Conservation (phyloP, 2,113 vertebrate species). For the Periophthalmodon schlosseri region DNA sequence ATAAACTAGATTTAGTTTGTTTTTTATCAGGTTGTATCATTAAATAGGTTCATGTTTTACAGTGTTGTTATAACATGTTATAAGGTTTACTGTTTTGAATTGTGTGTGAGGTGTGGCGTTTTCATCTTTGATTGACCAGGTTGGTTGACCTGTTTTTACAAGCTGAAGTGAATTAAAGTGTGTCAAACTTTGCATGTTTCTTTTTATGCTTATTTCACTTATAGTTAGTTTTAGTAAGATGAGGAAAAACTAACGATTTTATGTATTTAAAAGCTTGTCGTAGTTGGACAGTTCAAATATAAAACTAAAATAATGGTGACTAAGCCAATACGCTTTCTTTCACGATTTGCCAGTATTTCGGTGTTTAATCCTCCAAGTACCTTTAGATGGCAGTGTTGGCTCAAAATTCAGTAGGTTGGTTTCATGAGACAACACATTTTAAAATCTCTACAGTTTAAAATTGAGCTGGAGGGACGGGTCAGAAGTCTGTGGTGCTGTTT, state of each 20-base stretch:
- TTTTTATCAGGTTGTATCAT: not conserved
- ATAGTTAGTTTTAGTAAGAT: too few species aligned
- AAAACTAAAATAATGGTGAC: not conserved
- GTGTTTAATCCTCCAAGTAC: not conserved
- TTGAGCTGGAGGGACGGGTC: too few species aligned
- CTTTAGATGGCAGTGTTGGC: not conserved
- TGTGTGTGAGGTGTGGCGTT: not conserved
- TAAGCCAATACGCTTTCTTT: too few species aligned
- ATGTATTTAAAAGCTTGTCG: not conserved
- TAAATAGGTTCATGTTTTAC: not conserved
- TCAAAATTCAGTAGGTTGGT: not conserved
- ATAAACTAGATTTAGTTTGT: not conserved
- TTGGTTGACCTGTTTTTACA: not conserved
- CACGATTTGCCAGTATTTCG: not conserved
- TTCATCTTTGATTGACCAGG: not conserved
- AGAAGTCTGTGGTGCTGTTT: too few species aligned
- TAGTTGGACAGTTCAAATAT: not conserved
- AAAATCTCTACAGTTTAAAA: too few species aligned
- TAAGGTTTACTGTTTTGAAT: not conserved
- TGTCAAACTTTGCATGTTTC: not conserved
- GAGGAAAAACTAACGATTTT: not conserved
- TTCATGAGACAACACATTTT: too few species aligned
- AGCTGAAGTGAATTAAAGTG: constrained; percentile 1
- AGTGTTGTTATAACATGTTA: not conserved
- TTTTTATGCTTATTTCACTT: not conserved